Conservation (phyloP, 1,140 invertebrate genomes). For the Hylaeus anthracinus region DNA sequence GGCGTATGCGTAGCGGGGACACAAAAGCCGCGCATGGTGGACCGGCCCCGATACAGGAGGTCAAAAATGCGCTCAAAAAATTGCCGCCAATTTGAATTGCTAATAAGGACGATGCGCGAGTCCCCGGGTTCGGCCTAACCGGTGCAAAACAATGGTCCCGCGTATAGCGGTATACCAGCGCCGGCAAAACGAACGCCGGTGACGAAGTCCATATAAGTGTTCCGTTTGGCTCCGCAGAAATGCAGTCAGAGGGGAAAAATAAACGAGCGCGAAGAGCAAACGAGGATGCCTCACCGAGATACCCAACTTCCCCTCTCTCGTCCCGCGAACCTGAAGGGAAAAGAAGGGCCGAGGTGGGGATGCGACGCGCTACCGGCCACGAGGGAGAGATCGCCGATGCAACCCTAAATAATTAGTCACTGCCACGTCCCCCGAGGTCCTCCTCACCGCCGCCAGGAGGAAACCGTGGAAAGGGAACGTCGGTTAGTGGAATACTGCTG, state of each 20-base stretch:
- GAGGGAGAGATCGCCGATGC: slow-evolving; percentile 56
- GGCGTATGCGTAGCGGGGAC: slow-evolving; percentile 68
- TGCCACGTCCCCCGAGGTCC: slow-evolving; percentile 71
- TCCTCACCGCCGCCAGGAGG: slow-evolving; percentile 35
- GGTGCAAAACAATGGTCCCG: slow-evolving; percentile 79
- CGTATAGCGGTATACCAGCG: slow-evolving; percentile 77
- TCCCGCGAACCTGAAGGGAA: background rate
- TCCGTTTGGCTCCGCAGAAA: slow-evolving; percentile 78
- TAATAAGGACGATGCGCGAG: slow-evolving; percentile 73
- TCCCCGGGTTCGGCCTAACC: slow-evolving; percentile 68
- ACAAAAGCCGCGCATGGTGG: slow-evolving; percentile 67
- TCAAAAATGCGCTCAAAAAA: slow-evolving; percentile 82
- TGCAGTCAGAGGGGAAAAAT: slow-evolving; percentile 76
- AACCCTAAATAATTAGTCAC: slow-evolving; percentile 80
- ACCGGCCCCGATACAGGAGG: slow-evolving; percentile 79
- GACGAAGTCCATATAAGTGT: slow-evolving; percentile 81
- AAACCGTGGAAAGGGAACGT: slow-evolving; percentile 46
- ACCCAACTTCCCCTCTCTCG: background rate
- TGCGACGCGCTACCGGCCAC: slow-evolving; percentile 24
- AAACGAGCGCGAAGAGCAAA: slow-evolving; percentile 68
- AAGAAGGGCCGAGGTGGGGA: slow-evolving; percentile 38
- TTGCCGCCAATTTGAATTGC: slow-evolving; percentile 82
- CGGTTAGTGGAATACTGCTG: slow-evolving; percentile 26
- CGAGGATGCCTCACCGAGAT: slow-evolving; percentile 37
- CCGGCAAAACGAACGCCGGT: slow-evolving; percentile 72